Evolutionary conservation across 2,797 vertebrate genomes (phyloP).

Genomic region (Fratercula arctica): DNA sequence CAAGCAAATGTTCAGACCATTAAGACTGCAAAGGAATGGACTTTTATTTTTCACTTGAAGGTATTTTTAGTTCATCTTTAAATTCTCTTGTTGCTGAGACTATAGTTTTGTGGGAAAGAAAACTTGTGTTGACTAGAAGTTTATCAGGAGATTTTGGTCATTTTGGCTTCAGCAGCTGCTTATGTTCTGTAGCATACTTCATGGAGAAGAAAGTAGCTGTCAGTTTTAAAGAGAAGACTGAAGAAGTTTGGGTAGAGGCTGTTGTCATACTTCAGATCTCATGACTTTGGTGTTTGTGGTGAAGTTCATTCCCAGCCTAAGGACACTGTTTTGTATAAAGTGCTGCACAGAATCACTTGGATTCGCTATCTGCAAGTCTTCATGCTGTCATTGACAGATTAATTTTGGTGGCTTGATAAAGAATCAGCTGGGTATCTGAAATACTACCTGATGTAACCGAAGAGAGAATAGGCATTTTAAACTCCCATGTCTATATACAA

Average conservation of each 20-base stretch:
- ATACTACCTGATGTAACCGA: not conserved
- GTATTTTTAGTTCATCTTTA: not conserved
- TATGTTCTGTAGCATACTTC: not conserved
- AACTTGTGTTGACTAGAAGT: not conserved
- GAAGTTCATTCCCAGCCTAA: not conserved
- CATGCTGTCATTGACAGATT: not conserved
- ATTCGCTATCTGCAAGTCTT: not conserved
- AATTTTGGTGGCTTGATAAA: not conserved
- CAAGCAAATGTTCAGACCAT: not conserved
- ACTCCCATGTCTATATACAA: accelerated
- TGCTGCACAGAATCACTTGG: not conserved
- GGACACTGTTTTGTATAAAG: not conserved
- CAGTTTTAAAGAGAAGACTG: not conserved
- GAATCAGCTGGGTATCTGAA: not conserved
- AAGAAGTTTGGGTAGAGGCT: not conserved
- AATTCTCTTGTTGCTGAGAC: not conserved
- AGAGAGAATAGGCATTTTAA: not conserved
- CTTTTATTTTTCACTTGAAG: not conserved
- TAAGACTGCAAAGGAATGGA: not conserved
- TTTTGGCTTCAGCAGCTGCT: not conserved
- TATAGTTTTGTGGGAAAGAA: not conserved
- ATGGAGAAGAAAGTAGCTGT: not conserved
- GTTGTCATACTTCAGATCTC: not conserved
- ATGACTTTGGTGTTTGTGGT: not conserved
- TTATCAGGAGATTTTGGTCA: not conserved